Percentiles rank a stretch among this genome's conserved stretches.
phyloP scores from a whole-genome alignment of 2,797 vertebrate genomes.

The Pseudopleuronectes americanus region DNA sequence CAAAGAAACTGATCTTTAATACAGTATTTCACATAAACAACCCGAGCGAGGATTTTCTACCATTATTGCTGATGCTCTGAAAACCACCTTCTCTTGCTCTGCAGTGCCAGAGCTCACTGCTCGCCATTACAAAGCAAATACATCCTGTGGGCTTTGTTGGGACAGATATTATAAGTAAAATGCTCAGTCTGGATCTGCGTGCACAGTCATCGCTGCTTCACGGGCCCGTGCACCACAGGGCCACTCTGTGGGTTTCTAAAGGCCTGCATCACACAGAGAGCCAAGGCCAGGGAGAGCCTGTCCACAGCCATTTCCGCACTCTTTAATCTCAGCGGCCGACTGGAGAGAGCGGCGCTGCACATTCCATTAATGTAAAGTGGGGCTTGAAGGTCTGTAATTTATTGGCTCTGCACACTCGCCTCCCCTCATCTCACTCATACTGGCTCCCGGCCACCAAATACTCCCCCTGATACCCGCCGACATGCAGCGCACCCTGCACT shows the following conservation, averaged over 20 bases:
- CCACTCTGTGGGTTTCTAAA: constrained; percentile 58
- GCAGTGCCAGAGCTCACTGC: constrained; percentile 5
- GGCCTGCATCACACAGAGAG: constrained; percentile 61
- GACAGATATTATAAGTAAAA: constrained; percentile 29
- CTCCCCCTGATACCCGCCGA: constrained; percentile 75
- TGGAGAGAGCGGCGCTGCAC: constrained; percentile 75
- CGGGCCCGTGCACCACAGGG: constrained; percentile 36
- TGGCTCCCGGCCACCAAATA: constrained; percentile 80
- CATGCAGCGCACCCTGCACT: constrained; percentile 66
- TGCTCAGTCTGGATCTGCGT: constrained; percentile 11
- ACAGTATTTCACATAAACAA: constrained; percentile 55
- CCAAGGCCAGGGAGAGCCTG: constrained; percentile 67
- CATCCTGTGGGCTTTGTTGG: constrained; percentile 18
- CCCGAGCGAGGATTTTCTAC: constrained; percentile 28
- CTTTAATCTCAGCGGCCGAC: constrained; percentile 80
- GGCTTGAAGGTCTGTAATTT: constrained; percentile 84
- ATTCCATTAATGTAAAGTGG: constrained; percentile 87
- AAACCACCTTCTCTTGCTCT: constrained; percentile 10
- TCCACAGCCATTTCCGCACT: constrained; percentile 80
- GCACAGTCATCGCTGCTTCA: background rate
- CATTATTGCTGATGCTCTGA: constrained; percentile 11
- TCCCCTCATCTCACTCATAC: constrained; percentile 81
- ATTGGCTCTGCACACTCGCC: constrained; percentile 84
- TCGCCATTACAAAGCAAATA: constrained; percentile 19
- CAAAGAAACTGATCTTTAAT: constrained; percentile 49